These are phyloP conservation scores for Thripadectes ignobilis DNA, from an alignment of 2,797 vertebrate genomes.

Conservation along the genomic window DNA sequence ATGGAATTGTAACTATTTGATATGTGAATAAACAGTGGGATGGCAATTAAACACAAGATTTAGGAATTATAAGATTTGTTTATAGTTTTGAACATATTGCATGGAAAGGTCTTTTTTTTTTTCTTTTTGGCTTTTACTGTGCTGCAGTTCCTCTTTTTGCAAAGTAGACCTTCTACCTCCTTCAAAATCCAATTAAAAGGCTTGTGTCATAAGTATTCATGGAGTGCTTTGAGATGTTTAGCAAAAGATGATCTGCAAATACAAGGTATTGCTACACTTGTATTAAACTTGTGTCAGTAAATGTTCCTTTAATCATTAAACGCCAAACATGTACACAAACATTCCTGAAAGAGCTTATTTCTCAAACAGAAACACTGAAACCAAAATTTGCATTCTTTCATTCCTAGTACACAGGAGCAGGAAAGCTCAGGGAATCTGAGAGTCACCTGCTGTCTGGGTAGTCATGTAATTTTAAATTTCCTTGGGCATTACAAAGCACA, in stretches of 20 bases:
- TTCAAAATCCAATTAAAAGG: not conserved
- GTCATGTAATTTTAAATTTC: not conserved
- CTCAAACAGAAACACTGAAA: not conserved
- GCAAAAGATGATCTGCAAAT: not conserved
- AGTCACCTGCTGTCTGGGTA: not conserved
- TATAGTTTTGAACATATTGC: not conserved
- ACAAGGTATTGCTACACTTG: not conserved
- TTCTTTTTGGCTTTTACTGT: not conserved
- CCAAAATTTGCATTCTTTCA: not conserved
- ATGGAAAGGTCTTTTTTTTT: not conserved
- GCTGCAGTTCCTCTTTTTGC: not conserved
- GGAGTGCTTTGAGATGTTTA: not conserved
- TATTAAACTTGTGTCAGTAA: not conserved
- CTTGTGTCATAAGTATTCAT: not conserved
- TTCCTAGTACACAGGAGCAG: not conserved
- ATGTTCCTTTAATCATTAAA: not conserved
- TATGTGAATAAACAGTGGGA: not conserved
- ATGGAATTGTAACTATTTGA: not conserved
- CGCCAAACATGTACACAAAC: not conserved
- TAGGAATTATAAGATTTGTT: not conserved
- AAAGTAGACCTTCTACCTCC: not conserved
- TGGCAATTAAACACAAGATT: slow-evolving; percentile 22
- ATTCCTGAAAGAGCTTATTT: not conserved
- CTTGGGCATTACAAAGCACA: not conserved
- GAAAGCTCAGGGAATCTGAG: not conserved